Conservation (phyloP, 1,140 invertebrate species). For the Lamellibrachia luymesi region DNA sequence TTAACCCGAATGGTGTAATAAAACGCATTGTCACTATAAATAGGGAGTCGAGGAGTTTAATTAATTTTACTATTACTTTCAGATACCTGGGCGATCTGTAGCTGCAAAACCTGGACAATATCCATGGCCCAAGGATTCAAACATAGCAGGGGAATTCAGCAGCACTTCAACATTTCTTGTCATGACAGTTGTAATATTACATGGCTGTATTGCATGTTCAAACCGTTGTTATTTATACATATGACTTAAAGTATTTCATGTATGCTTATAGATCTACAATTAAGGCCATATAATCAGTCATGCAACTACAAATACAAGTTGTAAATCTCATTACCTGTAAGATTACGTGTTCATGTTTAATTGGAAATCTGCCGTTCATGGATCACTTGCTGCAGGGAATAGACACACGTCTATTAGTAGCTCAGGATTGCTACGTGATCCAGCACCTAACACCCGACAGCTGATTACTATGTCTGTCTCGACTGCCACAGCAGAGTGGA, state of each 20-base stretch:
- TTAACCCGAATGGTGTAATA: too few species aligned
- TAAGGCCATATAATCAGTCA: not conserved
- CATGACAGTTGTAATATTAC: not conserved
- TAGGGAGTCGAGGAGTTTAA: not conserved
- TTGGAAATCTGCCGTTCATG: not conserved
- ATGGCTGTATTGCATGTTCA: not conserved
- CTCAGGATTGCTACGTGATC: too few species aligned
- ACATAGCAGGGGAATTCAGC: not conserved
- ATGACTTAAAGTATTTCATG: not conserved
- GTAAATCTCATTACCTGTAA: not conserved
- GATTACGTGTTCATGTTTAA: not conserved
- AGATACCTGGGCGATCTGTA: not conserved
- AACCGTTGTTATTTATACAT: not conserved
- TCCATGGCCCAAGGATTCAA: not conserved
- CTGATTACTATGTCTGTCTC: too few species aligned
- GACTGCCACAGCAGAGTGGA: too few species aligned
- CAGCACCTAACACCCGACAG: too few species aligned
- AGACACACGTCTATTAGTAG: too few species aligned
- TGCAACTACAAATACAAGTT: not conserved
- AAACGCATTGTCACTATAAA: too few species aligned
- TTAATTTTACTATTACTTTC: not conserved
- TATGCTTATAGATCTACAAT: not conserved
- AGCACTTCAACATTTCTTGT: not conserved
- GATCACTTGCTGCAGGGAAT: too few species aligned
- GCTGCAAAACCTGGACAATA: not conserved